Base-by-base conservation (phyloP, 2,888 invertebrate species). In the Archaeoteleia sp. region DNA sequence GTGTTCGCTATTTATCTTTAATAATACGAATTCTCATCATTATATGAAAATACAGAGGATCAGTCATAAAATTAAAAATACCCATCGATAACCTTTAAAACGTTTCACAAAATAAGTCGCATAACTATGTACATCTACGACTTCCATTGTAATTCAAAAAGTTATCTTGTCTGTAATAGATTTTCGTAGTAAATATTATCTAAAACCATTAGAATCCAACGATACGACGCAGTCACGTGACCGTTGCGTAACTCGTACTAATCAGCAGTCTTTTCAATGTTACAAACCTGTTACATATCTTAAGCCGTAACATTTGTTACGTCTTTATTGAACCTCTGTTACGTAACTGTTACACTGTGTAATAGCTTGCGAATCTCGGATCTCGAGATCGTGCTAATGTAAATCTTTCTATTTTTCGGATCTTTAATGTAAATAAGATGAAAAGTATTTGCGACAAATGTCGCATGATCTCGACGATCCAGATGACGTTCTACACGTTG, bases 201-300 rank as follows among this genome's bases (percentile, higher is more conserved):
- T 23, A 23, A 5, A 23, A 3, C 7, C 4, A n/a, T n/a, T n/a
- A n/a, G n/a, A n/a, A n/a, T n/a, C n/a, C n/a, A 61, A 39, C 53
- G 53, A 39, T 32, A 34, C 51, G 55, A 20, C 42, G 25, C 55
- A 30, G 49, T 55, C 55, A 49, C 30, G 29, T 12, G 27, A 49
- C 9, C 15, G 12, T 30, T 45, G 37, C 27, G 35, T 46, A 46
- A 42, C 62, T 54, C 29, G 55, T 32, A 15, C 54, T 42, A 63
- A 37, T 54, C 55, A 61, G 54, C 48, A 68, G 58, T 58, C 58
- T 58, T 48, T 68, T 68, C 48, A 54, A 57, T 63, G 53, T 68
- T 68, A 68, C 62, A 63, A 62, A 68, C 62, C 68, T 63, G 63
- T 68, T 68, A 68, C 68, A 68, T 68, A 68, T 68, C 68, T 63